Conservation (phyloP, 2,797 vertebrate species). For the Champsocephalus esox region DNA sequence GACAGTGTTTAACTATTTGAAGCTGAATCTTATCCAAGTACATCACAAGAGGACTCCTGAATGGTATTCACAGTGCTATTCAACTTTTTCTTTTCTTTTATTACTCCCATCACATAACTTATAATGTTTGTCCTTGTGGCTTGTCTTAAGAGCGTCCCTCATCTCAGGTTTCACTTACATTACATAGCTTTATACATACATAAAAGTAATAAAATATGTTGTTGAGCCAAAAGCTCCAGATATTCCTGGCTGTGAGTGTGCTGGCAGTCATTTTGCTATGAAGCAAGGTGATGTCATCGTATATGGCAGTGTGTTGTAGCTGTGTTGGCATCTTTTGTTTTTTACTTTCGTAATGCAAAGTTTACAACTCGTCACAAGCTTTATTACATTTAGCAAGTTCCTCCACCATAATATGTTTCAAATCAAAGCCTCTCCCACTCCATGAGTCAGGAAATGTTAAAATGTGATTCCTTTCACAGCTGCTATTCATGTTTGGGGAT, state of each 20-base stretch:
- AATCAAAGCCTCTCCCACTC: conserved; percentile 26
- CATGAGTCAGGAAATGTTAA: conserved; percentile 25
- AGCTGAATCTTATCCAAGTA: not conserved
- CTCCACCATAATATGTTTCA: conserved; percentile 3
- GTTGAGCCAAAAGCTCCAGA: conserved; percentile 22
- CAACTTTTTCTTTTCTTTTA: not conserved
- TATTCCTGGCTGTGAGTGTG: conserved; percentile 19
- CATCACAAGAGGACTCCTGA: not conserved
- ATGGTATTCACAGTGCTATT: not conserved
- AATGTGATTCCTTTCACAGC: conserved; percentile 31
- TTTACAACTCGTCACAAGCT: not conserved
- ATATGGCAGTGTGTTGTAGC: not conserved
- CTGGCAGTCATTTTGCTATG: conserved; percentile 7
- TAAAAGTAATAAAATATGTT: not conserved
- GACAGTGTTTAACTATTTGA: not conserved
- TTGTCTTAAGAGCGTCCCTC: not conserved
- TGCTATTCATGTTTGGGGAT: conserved; percentile 28
- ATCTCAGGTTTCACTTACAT: conserved; percentile 20
- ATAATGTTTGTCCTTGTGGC: no score
- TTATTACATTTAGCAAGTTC: not conserved
- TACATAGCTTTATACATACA: not conserved
- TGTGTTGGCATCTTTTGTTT: not conserved
- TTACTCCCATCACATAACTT: not conserved
- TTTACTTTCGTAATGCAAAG: conserved; percentile 2
- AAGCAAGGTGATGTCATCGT: not conserved